A percentile compares a stretch with the other conserved stretches of the same genome.
Evolutionary conservation across 2,797 vertebrate species (phyloP).

Genomic region (Aulostomus chinensis): DNA sequence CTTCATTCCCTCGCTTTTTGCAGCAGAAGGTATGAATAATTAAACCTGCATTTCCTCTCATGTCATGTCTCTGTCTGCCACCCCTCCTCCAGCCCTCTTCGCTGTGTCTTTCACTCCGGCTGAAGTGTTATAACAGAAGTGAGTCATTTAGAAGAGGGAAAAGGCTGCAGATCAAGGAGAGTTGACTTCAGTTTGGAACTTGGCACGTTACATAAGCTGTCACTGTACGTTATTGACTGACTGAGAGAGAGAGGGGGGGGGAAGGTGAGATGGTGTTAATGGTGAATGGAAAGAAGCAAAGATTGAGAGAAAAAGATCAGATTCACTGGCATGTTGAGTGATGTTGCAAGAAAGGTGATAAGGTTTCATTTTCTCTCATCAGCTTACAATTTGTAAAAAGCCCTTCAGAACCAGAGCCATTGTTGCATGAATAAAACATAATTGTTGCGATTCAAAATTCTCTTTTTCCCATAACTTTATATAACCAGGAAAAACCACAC

Average conservation of each 20-base stretch:
- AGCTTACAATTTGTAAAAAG: constrained; percentile 11
- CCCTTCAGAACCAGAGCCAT: not conserved
- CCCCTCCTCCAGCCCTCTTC: constrained; percentile 53
- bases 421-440: too few species aligned
- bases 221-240: constrained; percentile 74
- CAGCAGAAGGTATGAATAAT: constrained; percentile 81
- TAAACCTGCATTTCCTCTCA: constrained; percentile 75
- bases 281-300: constrained; percentile 28
- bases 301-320: constrained; percentile 26
- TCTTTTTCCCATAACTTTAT: not conserved
- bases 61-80: constrained; percentile 68
- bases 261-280: constrained; percentile 58
- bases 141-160: constrained; percentile 80
- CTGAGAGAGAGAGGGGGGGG: constrained; percentile 36
- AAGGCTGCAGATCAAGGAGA: constrained; percentile 75
- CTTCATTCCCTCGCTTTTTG: constrained; percentile 34
- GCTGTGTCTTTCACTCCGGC: constrained; percentile 67
- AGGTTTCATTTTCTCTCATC: constrained; percentile 30
- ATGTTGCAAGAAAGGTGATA: constrained; percentile 34
- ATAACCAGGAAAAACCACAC: not conserved
- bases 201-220: constrained; percentile 77
- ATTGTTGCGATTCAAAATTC: too few species aligned
- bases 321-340: constrained; percentile 22
- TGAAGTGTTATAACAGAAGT: constrained; percentile 80
- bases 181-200: constrained; percentile 75